Evolutionary conservation across 2,113 vertebrate species (phyloP).

Genomic region (Morone saxatilis): DNA sequence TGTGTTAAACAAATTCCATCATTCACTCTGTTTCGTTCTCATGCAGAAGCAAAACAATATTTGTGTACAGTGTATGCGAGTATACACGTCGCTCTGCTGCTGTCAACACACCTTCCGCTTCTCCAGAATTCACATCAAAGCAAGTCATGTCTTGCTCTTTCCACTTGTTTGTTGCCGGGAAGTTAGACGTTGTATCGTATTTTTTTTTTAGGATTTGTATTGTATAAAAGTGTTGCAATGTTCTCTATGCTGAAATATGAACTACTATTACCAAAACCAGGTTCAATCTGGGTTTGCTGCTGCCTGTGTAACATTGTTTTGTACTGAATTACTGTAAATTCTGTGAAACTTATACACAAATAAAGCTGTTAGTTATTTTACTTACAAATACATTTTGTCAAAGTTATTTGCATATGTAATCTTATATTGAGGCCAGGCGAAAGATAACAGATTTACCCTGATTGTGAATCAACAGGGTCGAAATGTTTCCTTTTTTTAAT

Average conservation of each 20-base stretch:
- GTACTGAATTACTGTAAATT: not conserved
- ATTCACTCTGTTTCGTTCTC: not conserved
- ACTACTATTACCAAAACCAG: not conserved
- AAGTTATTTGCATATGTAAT: not conserved
- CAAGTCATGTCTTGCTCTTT: conserved; percentile 55
- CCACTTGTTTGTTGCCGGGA: not conserved
- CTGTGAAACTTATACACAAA: conserved; percentile 5
- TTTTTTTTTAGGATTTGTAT: not conserved
- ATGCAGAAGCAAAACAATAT: not conserved
- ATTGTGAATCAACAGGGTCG: not conserved
- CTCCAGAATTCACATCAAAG: not conserved
- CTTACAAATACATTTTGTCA: not conserved
- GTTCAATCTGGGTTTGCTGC: not conserved
- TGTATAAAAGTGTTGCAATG: not conserved
- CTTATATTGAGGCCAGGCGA: not conserved
- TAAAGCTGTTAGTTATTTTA: not conserved
- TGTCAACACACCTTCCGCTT: conserved; percentile 22
- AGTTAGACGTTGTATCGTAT: not conserved
- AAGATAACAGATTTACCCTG: not conserved
- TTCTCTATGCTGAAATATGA: not conserved
- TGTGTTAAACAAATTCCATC: not conserved
- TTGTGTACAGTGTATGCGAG: not conserved
- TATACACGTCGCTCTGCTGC: conserved; percentile 2
- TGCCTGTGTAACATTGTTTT: conserved; percentile 13
- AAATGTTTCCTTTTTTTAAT: not conserved